Evolutionary conservation across 2,797 vertebrate species (phyloP).

Genomic region (Lutjanus argentimaculatus): DNA sequence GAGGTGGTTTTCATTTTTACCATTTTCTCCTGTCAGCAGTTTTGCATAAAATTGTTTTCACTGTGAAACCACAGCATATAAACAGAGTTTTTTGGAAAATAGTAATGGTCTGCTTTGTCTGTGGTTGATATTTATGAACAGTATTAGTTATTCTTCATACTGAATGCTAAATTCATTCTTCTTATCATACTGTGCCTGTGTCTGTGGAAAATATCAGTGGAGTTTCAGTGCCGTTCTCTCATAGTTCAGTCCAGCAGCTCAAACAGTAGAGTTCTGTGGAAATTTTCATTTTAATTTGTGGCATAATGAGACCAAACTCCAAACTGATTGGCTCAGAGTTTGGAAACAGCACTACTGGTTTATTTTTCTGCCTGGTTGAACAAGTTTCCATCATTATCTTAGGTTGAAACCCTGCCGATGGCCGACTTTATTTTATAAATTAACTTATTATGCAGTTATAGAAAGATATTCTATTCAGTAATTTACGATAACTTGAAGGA

Average conservation of each 20-base stretch:
- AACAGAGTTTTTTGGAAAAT: neutral
- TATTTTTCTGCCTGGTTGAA: neutral
- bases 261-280: slow-evolving; percentile 1
- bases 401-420: neutral
- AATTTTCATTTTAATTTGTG: slow-evolving; percentile 9
- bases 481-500: neutral
- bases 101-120: too few relatives aligned
- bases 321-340: slow-evolving; percentile 16
- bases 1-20: neutral
- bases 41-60: neutral
- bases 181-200: slow-evolving; percentile 2
- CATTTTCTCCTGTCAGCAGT: neutral
- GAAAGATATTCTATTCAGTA: neutral
- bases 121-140: neutral
- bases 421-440: neutral
- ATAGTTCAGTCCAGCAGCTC: neutral
- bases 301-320: slow-evolving; percentile 28
- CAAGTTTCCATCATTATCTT: neutral
- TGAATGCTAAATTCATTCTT: neutral
- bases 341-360: slow-evolving; percentile 6
- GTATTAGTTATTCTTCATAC: neutral
- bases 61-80: neutral
- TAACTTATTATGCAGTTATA: neutral
- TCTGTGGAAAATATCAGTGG: slow-evolving; percentile 24
- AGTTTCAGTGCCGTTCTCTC: neutral